These are phyloP conservation scores for Syritta pipiens DNA, from an alignment of 2,888 invertebrate genomes.

Conservation along the genomic window DNA sequence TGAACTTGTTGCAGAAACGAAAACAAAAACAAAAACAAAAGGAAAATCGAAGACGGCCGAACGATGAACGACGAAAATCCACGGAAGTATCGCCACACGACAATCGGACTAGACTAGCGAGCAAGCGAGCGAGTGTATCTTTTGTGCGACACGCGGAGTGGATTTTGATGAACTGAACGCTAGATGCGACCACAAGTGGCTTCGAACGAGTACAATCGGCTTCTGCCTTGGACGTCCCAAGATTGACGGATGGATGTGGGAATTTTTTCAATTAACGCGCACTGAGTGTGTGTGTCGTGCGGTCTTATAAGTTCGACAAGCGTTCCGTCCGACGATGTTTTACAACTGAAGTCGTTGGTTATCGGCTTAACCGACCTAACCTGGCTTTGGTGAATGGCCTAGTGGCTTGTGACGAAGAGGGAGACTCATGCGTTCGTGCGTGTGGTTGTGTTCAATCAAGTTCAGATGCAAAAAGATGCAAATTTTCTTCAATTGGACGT, in stretches of 20 bases:
- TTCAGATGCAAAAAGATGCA: conserved; percentile 44
- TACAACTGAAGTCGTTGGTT: conserved; percentile 44
- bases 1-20: conserved; percentile 41
- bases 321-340: conserved; percentile 41
- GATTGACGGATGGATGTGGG: conserved; percentile 3
- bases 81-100: conserved; percentile 37
- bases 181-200: conserved; percentile 18
- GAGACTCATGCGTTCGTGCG: no score
- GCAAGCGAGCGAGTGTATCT: background rate
- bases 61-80: conserved; percentile 23
- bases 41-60: conserved; percentile 4
- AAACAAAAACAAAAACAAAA: conserved; percentile 14
- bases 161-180: conserved; percentile 34
- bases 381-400: conserved; percentile 6
- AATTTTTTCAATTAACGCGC: conserved; percentile 18
- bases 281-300: background rate
- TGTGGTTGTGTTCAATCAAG: conserved; percentile 6
- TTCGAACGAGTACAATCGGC: conserved; percentile 10
- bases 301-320: background rate
- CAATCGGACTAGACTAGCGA: conserved; percentile 22
- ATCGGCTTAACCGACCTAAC: conserved; percentile 16
- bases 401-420: no score
- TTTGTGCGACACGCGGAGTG: conserved; percentile 9
- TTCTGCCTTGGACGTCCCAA: conserved; percentile 24
- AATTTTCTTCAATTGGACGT: background rate